A percentile compares a stretch with the other conserved stretches of the same genome.
Conservation (phyloP, 1,140 invertebrate species). For the Latrodectus geometricus region DNA sequence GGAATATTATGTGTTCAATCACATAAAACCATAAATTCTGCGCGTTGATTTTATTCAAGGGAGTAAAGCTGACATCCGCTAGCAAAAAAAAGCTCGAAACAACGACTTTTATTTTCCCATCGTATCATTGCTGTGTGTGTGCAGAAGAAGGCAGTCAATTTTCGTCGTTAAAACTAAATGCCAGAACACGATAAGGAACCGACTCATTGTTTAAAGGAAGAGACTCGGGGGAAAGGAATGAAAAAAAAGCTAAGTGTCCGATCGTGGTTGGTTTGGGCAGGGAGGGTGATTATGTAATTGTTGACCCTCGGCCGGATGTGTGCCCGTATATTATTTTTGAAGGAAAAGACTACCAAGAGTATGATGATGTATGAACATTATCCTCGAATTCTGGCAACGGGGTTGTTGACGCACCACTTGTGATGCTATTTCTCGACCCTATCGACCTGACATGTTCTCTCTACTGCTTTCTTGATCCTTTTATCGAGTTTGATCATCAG, state of each 20-base stretch:
- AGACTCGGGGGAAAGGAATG: background rate
- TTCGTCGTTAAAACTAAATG: background rate
- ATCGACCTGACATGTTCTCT: background rate
- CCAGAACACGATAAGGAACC: background rate
- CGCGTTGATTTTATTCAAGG: no score
- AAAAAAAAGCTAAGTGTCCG: constrained; percentile 10
- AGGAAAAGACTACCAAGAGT: background rate
- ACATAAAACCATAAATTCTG: no score
- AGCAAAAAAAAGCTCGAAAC: no score
- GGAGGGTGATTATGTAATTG: background rate
- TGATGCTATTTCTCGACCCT: background rate
- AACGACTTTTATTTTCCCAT: no score
- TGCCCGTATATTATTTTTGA: background rate
- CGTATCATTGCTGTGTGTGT: no score
- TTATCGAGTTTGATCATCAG: background rate
- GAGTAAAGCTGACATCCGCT: no score
- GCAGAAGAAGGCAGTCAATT: background rate
- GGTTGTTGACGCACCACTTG: background rate
- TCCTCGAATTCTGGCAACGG: background rate
- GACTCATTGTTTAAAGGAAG: background rate
- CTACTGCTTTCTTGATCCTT: background rate
- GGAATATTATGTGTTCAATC: no score
- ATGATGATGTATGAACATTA: background rate
- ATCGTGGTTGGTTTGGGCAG: background rate
- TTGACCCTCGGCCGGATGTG: background rate